phyloP scores from a whole-genome alignment of 2,888 invertebrate genomes.

The Melieria picta region DNA sequence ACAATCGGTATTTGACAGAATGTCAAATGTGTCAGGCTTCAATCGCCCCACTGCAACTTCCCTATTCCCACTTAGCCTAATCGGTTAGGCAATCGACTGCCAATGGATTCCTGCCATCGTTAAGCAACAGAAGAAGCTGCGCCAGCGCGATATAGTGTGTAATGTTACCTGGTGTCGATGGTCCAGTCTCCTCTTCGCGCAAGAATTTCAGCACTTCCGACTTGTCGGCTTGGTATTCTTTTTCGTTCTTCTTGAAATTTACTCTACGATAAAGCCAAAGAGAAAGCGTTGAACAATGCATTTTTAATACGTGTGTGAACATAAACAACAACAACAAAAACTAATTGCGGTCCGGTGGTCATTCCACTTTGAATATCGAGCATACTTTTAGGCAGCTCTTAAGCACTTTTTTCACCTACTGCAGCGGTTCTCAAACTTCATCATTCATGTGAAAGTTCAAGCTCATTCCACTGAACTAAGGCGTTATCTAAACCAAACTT shows the following conservation, averaged over 20 bases:
- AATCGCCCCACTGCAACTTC: no score
- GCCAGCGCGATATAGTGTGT: slow-evolving; percentile 58
- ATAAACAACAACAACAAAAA: not conserved
- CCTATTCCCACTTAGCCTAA: slow-evolving; percentile 35
- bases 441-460: no score
- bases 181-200: slow-evolving; percentile 85
- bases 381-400: no score
- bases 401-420: no score
- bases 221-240: slow-evolving; percentile 84
- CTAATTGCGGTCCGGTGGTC: no score
- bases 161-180: slow-evolving; percentile 73
- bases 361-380: no score
- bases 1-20: no score
- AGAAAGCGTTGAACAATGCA: no score
- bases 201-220: slow-evolving; percentile 92
- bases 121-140: slow-evolving; percentile 55
- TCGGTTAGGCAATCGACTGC: slow-evolving; percentile 53
- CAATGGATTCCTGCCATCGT: slow-evolving; percentile 58
- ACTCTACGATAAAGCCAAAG: slow-evolving; percentile 71
- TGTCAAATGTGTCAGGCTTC: no score
- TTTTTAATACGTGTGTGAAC: not conserved
- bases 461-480: no score
- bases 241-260: slow-evolving; percentile 96
- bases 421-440: no score
- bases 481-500: no score